A percentile compares a stretch with the other conserved stretches of the same genome.
These are phyloP conservation scores for Morpho achilles DNA, from an alignment of 2,888 invertebrate genomes.

Conservation along the genomic window DNA sequence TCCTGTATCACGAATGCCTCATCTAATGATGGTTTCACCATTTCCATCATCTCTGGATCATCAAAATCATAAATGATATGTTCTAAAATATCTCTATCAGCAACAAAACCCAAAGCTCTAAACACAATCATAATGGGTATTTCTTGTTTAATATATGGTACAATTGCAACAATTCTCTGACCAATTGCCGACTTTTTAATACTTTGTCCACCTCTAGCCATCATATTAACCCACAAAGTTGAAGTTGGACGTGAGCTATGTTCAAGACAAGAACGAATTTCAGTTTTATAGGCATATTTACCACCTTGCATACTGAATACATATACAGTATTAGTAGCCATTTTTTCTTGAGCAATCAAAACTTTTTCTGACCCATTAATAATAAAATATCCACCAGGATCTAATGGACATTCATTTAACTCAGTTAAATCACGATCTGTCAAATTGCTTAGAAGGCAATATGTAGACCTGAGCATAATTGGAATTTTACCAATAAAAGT, in stretches of 20 bases:
- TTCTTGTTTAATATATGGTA: conserved; percentile 99
- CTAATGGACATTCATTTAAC: conserved; percentile 98
- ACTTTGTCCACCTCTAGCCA: conserved; percentile 98
- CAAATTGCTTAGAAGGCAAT: conserved; percentile 95
- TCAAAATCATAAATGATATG: conserved; percentile 99
- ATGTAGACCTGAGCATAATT: conserved; percentile 98
- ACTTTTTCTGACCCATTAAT: conserved; percentile 99
- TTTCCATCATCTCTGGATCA: conserved; percentile 99
- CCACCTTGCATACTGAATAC: conserved; percentile 99
- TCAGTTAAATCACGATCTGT: conserved; percentile 99
- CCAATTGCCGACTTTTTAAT: conserved; percentile 99
- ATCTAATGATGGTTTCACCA: conserved; percentile 99
- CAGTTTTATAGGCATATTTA: conserved; percentile 99
- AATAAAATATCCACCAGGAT: conserved; percentile 99
- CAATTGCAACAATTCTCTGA: conserved; percentile 97
- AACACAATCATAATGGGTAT: conserved; percentile 99
- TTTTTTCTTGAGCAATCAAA: conserved; percentile 99
- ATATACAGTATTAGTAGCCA: conserved; percentile 99
- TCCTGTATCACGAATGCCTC: conserved; percentile 99
- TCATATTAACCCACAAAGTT: conserved; percentile 99
- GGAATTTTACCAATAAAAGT: conserved; percentile 95
- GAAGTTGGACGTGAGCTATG: conserved; percentile 95
- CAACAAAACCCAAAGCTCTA: conserved; percentile 98
- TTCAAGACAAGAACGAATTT: conserved; percentile 90
- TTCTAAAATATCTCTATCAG: conserved; percentile 99